These are phyloP conservation scores for Lethrus apterus DNA, from an alignment of 1,140 invertebrate species.

Conservation along the genomic window DNA sequence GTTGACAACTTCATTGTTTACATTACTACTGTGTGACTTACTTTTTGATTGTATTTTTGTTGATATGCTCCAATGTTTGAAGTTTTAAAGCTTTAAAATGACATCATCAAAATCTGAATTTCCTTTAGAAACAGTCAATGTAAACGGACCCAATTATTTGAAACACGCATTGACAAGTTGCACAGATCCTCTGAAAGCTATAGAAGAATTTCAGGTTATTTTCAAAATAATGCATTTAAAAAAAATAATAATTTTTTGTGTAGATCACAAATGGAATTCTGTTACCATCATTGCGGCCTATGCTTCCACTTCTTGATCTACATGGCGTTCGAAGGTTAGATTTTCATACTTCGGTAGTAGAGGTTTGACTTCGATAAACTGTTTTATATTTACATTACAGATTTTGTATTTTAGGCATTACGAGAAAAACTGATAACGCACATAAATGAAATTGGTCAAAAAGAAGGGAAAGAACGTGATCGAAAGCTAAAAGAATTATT, in stretches of 20 bases:
- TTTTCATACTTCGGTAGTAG: conserved; percentile 91
- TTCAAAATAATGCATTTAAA: no score
- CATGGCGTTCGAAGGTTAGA: conserved; percentile 87
- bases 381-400: background rate
- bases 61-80: background rate
- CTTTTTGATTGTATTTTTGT: no score
- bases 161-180: conserved; percentile 90
- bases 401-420: conserved; percentile 53
- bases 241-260: conserved; percentile 21
- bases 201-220: conserved; percentile 97
- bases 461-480: conserved; percentile 69
- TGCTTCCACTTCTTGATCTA: conserved; percentile 88
- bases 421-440: conserved; percentile 80
- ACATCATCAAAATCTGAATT: conserved; percentile 28
- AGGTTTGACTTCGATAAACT: conserved; percentile 42
- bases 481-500: conserved; percentile 86
- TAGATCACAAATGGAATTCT: conserved; percentile 88
- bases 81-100: conserved; percentile 6
- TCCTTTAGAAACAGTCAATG: conserved; percentile 79
- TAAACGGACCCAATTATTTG: conserved; percentile 82
- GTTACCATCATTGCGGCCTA: conserved; percentile 84
- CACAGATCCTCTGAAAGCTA: conserved; percentile 91
- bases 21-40: background rate
- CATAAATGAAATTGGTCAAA: conserved; percentile 80
- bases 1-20: background rate